Conservation (phyloP, 2,888 invertebrate species). For the Drosophila robusta region DNA sequence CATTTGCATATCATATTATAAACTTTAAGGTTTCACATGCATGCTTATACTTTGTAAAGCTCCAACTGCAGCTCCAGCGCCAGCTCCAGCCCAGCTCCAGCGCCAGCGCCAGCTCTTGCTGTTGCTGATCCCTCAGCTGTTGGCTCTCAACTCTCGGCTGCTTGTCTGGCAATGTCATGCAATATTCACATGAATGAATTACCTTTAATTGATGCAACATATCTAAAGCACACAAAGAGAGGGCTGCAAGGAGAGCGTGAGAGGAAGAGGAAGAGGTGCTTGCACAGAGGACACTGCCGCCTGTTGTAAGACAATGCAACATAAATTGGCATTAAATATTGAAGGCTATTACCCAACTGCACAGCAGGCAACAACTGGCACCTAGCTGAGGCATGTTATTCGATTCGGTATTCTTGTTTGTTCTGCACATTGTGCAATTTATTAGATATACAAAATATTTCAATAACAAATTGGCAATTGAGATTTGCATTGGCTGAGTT, state of each 20-base stretch:
- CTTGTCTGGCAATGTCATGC: conserved; percentile 53
- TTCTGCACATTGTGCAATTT: conserved; percentile 58
- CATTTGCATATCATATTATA: conserved; percentile 60
- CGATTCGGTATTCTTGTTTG: conserved; percentile 40
- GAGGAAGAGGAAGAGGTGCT: no score
- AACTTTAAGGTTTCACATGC: conserved; percentile 54
- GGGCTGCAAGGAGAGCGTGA: neutral
- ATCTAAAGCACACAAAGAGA: conserved; percentile 26
- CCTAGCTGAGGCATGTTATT: neutral
- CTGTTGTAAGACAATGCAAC: conserved; percentile 61
- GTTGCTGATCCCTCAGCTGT: conserved; percentile 6
- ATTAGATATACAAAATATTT: conserved; percentile 67
- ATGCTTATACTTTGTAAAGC: conserved; percentile 12
- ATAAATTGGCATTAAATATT: conserved; percentile 80
- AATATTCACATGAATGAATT: conserved; percentile 77
- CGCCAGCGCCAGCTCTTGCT: neutral
- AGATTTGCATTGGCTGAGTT: conserved; percentile 46
- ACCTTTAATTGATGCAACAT: conserved; percentile 78
- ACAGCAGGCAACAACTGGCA: conserved; percentile 31
- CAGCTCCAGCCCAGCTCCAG: neutral
- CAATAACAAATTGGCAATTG: conserved; percentile 72
- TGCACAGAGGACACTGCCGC: conserved; percentile 13
- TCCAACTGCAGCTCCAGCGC: neutral
- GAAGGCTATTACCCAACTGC: conserved; percentile 63
- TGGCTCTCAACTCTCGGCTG: conserved; percentile 19